Conservation (phyloP, 2,113 vertebrate species). For the Aegithalos caudatus region DNA sequence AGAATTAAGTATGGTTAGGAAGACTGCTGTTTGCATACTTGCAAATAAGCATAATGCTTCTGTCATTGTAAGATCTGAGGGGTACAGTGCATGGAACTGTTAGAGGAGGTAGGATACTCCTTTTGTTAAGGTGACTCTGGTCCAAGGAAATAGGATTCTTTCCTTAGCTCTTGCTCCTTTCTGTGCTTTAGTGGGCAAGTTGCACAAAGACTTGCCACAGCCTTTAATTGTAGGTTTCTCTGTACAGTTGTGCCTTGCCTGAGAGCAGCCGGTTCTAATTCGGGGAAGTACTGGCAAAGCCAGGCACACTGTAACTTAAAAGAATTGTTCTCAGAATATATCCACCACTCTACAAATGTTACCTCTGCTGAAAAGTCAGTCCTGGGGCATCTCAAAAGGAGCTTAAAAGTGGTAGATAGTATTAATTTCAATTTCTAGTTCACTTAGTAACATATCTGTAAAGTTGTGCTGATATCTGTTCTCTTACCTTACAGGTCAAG, state of each 20-base stretch:
- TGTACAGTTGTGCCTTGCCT: neutral
- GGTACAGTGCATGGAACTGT: neutral
- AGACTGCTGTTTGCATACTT: neutral
- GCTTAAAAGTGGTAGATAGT: neutral
- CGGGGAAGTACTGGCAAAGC: neutral
- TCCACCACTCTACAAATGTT: neutral
- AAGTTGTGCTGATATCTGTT: neutral
- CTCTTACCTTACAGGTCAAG: neutral
- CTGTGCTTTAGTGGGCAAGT: neutral
- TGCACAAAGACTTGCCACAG: neutral
- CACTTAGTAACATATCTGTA: neutral
- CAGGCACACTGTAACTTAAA: neutral
- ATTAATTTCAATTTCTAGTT: neutral
- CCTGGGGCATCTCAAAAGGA: neutral
- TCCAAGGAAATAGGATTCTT: neutral
- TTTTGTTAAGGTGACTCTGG: neutral
- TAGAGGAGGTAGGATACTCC: neutral
- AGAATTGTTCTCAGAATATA: neutral
- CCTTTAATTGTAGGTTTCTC: neutral
- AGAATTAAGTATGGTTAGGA: neutral
- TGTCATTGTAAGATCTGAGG: neutral
- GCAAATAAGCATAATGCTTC: too few relatives aligned
- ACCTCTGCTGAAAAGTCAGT: neutral
- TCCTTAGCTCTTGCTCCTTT: neutral
- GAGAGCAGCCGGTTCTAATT: neutral